Evolutionary conservation across 2,797 vertebrate species (phyloP).

Genomic region (Cygnus olor): DNA sequence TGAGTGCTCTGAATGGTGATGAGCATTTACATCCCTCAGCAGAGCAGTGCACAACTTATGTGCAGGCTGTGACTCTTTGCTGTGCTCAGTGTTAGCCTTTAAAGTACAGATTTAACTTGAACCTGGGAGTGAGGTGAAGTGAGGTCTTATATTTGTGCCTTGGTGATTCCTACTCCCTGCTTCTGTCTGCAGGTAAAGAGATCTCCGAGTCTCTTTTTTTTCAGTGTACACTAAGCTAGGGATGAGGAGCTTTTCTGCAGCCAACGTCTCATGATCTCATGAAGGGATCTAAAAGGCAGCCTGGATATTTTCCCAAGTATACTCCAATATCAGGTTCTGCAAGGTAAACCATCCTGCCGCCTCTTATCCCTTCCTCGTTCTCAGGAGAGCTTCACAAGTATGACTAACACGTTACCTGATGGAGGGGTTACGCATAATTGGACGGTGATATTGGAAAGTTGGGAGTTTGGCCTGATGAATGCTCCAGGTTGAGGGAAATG

Average conservation of each 20-base stretch:
- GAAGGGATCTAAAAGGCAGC: neutral
- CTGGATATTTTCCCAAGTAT: conserved; percentile 2
- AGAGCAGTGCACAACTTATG: neutral
- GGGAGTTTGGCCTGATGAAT: neutral
- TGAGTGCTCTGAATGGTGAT: conserved; percentile 35
- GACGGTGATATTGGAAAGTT: neutral
- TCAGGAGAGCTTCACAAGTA: neutral
- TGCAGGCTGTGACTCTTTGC: neutral
- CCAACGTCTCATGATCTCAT: neutral
- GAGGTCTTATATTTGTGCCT: neutral
- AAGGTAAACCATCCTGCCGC: neutral
- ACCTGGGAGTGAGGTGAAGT: neutral
- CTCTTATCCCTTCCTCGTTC: neutral
- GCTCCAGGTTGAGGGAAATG: neutral
- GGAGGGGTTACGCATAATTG: neutral
- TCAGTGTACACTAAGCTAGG: neutral
- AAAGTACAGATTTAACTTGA: neutral
- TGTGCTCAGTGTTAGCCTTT: neutral
- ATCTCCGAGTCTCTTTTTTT: neutral
- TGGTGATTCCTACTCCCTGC: neutral
- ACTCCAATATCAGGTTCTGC: conserved; percentile 48
- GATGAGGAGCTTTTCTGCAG: neutral
- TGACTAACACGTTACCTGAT: neutral
- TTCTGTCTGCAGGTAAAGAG: neutral
- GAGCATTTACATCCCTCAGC: conserved; percentile 1